phyloP scores from a whole-genome alignment of 2,797 vertebrate genomes.

The Squalus acanthias region DNA sequence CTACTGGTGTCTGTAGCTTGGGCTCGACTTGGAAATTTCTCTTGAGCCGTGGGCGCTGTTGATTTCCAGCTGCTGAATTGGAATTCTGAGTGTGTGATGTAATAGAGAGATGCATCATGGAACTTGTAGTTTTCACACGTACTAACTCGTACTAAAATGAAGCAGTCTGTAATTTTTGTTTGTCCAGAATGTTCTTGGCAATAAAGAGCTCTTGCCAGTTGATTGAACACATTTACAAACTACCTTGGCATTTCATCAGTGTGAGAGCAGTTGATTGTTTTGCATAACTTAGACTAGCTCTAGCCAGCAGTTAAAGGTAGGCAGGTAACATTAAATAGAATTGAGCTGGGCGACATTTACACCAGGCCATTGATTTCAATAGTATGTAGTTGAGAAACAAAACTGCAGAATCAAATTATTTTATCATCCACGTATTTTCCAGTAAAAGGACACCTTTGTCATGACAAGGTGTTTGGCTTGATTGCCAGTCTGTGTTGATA shows the following conservation, averaged over 20 bases:
- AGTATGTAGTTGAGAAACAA: neutral
- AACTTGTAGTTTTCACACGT: neutral
- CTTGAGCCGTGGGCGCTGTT: neutral
- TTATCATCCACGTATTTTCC: neutral
- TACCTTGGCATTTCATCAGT: neutral
- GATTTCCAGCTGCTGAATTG: neutral
- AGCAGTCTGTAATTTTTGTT: neutral
- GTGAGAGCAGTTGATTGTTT: neutral
- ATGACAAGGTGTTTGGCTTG: neutral
- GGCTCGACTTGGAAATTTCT: neutral
- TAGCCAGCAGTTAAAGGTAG: neutral
- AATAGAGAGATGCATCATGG: neutral
- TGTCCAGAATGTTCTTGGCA: neutral
- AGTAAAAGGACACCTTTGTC: neutral
- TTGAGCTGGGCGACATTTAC: neutral
- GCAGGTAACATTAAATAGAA: neutral
- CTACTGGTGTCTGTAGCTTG: neutral
- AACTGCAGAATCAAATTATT: neutral
- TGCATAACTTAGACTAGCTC: neutral
- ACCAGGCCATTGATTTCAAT: neutral
- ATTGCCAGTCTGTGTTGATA: neutral
- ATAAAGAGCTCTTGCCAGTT: neutral
- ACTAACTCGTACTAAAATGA: neutral
- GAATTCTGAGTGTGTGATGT: neutral
- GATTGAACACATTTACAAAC: neutral